Percentiles rank a stretch among this genome's conserved stretches.
phyloP scores from a whole-genome alignment of 2,888 invertebrate species.

The Drosophila kanekoi region DNA sequence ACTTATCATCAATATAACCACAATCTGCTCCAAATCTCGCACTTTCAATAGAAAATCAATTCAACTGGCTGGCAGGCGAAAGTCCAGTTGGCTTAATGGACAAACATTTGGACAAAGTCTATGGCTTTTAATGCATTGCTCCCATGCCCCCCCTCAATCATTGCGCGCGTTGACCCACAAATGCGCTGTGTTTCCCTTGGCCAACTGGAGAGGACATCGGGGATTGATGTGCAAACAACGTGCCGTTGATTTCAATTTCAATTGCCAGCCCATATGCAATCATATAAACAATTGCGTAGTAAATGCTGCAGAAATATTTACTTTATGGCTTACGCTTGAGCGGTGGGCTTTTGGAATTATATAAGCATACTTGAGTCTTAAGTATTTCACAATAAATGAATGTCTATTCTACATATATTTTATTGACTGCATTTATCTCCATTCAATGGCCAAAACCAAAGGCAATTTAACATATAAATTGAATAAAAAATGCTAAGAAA shows the following conservation, averaged over 20 bases:
- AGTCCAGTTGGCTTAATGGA: constrained; percentile 20
- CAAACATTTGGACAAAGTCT: constrained; percentile 2
- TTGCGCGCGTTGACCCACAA: constrained; percentile 20
- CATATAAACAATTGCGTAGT: constrained; percentile 7
- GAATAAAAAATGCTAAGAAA: no score
- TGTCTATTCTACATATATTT: background rate
- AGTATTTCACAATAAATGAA: background rate
- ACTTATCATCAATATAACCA: constrained; percentile 4
- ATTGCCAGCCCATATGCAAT: constrained; percentile 33
- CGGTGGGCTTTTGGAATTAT: background rate
- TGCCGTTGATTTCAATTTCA: constrained; percentile 46
- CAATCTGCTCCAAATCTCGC: constrained; percentile 10
- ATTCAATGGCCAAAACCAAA: background rate
- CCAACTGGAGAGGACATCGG: constrained; percentile 1
- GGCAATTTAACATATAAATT: no score
- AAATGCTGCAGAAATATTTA: constrained; percentile 12
- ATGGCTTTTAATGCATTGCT: constrained; percentile 23
- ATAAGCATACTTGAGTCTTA: background rate
- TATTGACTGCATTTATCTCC: background rate
- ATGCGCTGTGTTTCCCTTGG: constrained; percentile 13
- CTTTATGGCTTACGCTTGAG: background rate
- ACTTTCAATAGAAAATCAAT: constrained; percentile 64
- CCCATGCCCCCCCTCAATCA: constrained; percentile 27
- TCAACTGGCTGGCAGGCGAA: constrained; percentile 38
- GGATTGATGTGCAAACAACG: constrained; percentile 35